Base-by-base conservation (phyloP, 2,113 vertebrate genomes). In the Cricetomys ansorgei region DNA sequence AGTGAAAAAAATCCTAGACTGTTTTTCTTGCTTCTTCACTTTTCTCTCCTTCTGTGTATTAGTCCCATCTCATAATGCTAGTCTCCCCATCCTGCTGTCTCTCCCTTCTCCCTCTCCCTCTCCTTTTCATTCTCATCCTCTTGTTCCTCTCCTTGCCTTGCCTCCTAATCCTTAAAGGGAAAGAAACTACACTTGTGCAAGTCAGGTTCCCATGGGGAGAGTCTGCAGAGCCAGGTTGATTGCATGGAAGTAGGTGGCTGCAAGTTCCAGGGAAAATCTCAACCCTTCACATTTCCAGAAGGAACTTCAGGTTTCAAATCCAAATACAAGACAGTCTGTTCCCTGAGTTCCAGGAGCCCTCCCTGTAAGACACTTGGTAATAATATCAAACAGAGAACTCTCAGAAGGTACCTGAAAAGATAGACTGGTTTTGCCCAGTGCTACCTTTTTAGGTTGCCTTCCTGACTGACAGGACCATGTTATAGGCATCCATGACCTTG, bases 151-250 rank as follows among this genome's bases (percentile, higher is more conserved):
- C 13, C 67, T 57, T 55, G n/a, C 19, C 15, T 64, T 3, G 76
- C 65, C 89, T 67, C 94, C 96, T 97, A 93, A 97, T 95, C 95
- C 98, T 98, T 62, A 70, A 98, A 98, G 93, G 75, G 96, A 98
- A 98, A 97, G 96, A 96, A 98, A 97, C 94, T 19, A 73, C 91
- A 93, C 76, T 65, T n/a, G 62, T 96, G 89, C 95, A 97, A 95
- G 50, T 98, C 95, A 96, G 94, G 96, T 89, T 97, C 91, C 96
- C 88, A 92, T 75, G 94, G 97, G 93, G 89, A 70, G 95, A 98
- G 92, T 97, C 94, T 89, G 43, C 43, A 96, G 97, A 97, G 55
- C 84, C 69, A 89, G 80, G 76, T 96, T 97, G 97, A 97, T 97
- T 88, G 55, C 97, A 97, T 67, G 88, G 96, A 96, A 96, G 92